Conservation (phyloP, 2,113 vertebrate genomes). For the Mus spicilegus region DNA sequence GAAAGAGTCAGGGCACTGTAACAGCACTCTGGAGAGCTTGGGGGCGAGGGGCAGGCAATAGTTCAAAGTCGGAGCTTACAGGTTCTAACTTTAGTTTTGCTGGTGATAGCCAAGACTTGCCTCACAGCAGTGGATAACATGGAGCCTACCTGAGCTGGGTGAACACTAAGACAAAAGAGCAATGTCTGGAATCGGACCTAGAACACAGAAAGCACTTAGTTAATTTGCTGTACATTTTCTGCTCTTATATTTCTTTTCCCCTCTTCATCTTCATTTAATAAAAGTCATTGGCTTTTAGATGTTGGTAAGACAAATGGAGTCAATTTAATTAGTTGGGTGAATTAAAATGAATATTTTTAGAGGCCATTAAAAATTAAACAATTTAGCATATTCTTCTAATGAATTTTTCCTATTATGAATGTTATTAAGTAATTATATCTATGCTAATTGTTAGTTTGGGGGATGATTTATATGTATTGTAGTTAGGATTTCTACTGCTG, state of each 20-base stretch:
- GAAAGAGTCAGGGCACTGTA: neutral
- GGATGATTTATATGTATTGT: constrained; percentile 44
- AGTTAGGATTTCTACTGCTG: neutral
- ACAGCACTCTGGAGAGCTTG: neutral
- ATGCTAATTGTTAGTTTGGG: constrained; percentile 65
- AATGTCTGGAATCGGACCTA: neutral
- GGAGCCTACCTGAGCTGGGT: neutral
- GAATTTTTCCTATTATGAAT: constrained; percentile 64
- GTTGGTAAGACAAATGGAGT: constrained; percentile 26
- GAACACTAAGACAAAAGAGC: neutral
- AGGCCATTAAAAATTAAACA: constrained; percentile 58
- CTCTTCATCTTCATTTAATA: constrained; percentile 28
- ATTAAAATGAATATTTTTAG: constrained; percentile 68
- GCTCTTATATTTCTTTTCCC: neutral
- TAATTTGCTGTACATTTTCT: constrained; percentile 39
- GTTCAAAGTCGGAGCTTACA: neutral
- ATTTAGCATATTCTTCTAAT: constrained; percentile 44
- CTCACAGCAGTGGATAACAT: neutral
- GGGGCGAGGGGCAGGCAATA: neutral
- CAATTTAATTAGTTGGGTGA: constrained; percentile 69
- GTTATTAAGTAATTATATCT: constrained; percentile 39
- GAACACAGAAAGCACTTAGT: neutral
- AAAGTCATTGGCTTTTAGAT: constrained; percentile 56
- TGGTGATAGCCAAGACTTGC: neutral
- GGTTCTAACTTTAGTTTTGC: neutral